Evolutionary conservation across 2,797 vertebrate species (phyloP).

Genomic region (Sylvia borin): DNA sequence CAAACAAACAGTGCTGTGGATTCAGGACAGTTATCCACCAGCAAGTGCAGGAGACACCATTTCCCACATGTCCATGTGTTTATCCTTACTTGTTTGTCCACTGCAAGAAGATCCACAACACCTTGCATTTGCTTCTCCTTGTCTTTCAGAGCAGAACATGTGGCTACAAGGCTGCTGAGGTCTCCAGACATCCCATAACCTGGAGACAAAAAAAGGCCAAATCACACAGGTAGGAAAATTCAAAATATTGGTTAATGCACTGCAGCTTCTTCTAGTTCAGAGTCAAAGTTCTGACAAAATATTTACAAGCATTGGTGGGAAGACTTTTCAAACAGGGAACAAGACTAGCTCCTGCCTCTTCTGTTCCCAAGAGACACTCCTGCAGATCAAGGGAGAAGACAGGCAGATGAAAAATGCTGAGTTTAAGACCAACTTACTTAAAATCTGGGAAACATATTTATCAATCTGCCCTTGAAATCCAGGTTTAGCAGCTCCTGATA

Average conservation of each 20-base stretch:
- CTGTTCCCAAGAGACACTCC: background rate
- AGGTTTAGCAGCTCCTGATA: background rate
- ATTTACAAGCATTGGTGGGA: background rate
- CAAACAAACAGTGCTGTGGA: background rate
- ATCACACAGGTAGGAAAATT: background rate
- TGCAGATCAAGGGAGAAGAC: background rate
- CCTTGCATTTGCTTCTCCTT: conserved; percentile 70
- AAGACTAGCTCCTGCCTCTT: background rate
- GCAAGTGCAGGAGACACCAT: background rate
- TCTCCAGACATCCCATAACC: conserved; percentile 89
- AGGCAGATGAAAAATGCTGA: background rate
- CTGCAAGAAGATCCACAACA: conserved; percentile 80
- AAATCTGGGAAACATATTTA: background rate
- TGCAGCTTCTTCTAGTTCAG: background rate
- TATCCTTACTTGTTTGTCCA: conserved; percentile 83
- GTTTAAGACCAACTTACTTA: background rate
- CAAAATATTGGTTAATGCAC: fast-evolving
- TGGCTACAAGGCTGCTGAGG: conserved; percentile 77
- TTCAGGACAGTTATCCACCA: background rate
- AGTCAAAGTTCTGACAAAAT: background rate
- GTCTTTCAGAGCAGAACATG: conserved; percentile 77
- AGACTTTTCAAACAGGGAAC: background rate
- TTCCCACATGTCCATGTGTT: background rate
- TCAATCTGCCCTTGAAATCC: background rate
- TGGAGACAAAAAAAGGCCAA: conserved; percentile 17